Base-by-base conservation (phyloP, 2,797 vertebrate species). In the Sebastes itinus region DNA sequence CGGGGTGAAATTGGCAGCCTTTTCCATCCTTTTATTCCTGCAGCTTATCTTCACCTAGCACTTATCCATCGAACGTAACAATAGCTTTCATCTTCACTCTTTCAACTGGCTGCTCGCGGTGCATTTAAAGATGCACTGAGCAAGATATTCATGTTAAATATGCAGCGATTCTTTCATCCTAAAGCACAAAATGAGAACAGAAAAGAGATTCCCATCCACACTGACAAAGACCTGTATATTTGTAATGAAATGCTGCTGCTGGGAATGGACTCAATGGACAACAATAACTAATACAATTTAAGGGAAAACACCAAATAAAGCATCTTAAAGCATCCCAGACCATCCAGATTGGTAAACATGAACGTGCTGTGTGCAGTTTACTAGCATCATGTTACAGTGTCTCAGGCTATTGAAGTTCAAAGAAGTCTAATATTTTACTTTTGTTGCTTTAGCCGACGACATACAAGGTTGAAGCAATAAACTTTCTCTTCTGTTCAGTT, bases 31-130 rank as follows among this genome's bases (percentile, higher is more conserved):
- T 69, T 66, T n/a, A 52, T 78, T 55, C 72, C 61, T 4, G 67
- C 66, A 56, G 68, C 78, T 81, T 62, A 75, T 84, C 69, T 73
- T 61, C 64, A 66, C 56, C 65, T n/a, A 22, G 7, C 46, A 60
- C 58, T 59, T 68, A 66, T 70, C 68, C 7, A 18, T 16, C n/a
- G 2, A 22, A 33, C 74, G 52, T 12, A 56, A 77, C 55, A 85
- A 54, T 22, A 30, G 65, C 52, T 78, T 80, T 62, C 30, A 66
- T 78, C 27, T 64, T 72, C 38, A 27, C 63, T 27, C 28, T 4
- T 35, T 77, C 42, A 18, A n/a, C 10, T 13, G 52, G 71, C 18
- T 56, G 28, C 9, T 49, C 28, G 49, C 20, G 3, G 13, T 18
- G 49, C n/a, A 12, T 30, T 69, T 70, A 70, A 78, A 66, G 61